Evolutionary conservation across 2,888 invertebrate species (phyloP), one percentile per base, ranked within the genome.

Genomic region (Xanthorhoe designata): DNA sequence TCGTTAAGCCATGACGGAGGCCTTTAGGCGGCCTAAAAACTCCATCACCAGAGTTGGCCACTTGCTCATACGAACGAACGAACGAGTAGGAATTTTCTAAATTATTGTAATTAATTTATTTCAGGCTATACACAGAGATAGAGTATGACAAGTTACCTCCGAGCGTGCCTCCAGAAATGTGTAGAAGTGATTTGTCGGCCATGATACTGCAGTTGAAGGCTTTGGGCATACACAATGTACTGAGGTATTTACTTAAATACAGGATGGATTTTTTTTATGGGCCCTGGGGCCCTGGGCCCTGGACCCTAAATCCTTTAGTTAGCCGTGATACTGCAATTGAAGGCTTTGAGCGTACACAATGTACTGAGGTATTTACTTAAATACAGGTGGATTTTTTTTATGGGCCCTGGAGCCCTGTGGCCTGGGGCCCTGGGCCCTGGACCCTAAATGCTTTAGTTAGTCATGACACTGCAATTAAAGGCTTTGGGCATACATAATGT

Each of bases 401-500:
- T n/a, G n/a, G n/a, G n/a, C n/a, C n/a, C n/a, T n/a, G n/a, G n/a
- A n/a, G n/a, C n/a, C n/a, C n/a, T n/a, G 95, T n/a, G n/a, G n/a
- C n/a, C n/a, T n/a, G n/a, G n/a, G n/a, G n/a, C n/a, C n/a, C n/a
- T n/a, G n/a, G n/a, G n/a, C n/a, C n/a, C n/a, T n/a, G n/a, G n/a
- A n/a, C n/a, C n/a, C n/a, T n/a, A n/a, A n/a, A n/a, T n/a, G n/a
- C n/a, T n/a, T n/a, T n/a, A n/a, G n/a, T n/a, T n/a, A n/a, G 95
- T 96, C 0, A 96, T 97, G 1, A 94, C 99, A 17, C 88, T 99
- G 15, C 98, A 98, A 84, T 85, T 99, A 17, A 99, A 99, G 87
- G 98, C 99, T 0, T 88, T 99, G 0, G 99, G 99, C 0, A 98
- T 99, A 61, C 96, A 97, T 72, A 99, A 99, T 82, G 95, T 99